These are phyloP conservation scores for Silvanus unidentatus DNA, from an alignment of 2,888 invertebrate species.

Conservation along the genomic window DNA sequence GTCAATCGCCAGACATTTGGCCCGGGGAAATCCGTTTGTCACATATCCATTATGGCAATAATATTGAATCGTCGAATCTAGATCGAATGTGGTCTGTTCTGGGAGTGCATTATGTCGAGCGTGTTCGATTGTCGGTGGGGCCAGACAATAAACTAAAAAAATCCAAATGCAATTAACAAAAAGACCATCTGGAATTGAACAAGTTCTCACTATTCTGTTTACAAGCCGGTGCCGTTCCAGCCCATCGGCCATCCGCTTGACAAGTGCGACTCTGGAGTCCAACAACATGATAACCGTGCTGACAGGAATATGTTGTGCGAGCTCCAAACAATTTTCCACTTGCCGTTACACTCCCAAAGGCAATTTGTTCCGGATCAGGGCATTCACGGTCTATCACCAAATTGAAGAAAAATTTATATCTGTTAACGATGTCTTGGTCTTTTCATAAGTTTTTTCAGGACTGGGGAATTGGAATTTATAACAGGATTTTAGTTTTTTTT, in stretches of 20 bases:
- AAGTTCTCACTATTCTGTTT: constrained; percentile 69
- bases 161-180: too few relatives aligned
- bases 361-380: constrained; percentile 69
- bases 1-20: constrained; percentile 89
- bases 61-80: constrained; percentile 87
- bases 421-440: background rate
- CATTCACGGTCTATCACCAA: constrained; percentile 70
- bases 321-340: constrained; percentile 78
- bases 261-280: constrained; percentile 83
- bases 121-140: constrained; percentile 77
- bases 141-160: constrained; percentile 69
- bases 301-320: constrained; percentile 78
- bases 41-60: constrained; percentile 92
- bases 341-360: constrained; percentile 69
- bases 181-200: background rate
- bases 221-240: constrained; percentile 75
- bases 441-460: background rate
- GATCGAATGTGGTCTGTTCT: constrained; percentile 82
- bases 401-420: background rate
- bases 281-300: constrained; percentile 81
- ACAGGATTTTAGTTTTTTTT: background rate
- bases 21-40: constrained; percentile 83
- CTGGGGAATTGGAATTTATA: background rate
- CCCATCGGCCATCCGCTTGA: constrained; percentile 89
- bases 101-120: constrained; percentile 82